phyloP scores from a whole-genome alignment of 1,140 invertebrate genomes.

The Polyergus mexicanus region DNA sequence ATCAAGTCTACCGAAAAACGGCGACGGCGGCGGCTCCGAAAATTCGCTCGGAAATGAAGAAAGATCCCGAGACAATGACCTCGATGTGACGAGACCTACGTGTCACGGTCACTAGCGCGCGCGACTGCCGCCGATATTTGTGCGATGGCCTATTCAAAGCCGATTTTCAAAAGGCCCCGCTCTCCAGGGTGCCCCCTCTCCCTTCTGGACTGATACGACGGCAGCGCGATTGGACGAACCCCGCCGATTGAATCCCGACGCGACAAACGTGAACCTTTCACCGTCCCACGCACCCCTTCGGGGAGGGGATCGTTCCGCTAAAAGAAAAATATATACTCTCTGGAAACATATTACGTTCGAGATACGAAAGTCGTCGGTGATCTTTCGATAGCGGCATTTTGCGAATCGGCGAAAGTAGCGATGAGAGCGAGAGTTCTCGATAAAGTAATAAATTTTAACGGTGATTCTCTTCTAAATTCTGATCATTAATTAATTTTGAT shows the following conservation, averaged over 20 bases:
- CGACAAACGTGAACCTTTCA: constrained; percentile 38
- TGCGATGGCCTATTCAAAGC: constrained; percentile 56
- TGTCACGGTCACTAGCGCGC: constrained; percentile 57
- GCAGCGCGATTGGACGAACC: constrained; percentile 1
- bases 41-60: not conserved
- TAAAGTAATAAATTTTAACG: not conserved
- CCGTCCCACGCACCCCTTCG: constrained; percentile 45
- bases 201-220: constrained; percentile 11
- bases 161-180: constrained; percentile 70
- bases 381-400: not conserved
- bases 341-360: not conserved
- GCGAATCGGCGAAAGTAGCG: not conserved
- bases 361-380: not conserved
- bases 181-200: not conserved
- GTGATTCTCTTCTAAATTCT: not conserved
- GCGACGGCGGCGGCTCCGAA: not conserved
- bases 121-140: constrained; percentile 62
- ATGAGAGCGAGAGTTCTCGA: not conserved
- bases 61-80: not conserved
- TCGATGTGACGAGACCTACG: constrained; percentile 18
- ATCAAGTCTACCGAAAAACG: not conserved
- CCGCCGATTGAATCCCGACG: constrained; percentile 9
- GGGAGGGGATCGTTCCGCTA: not conserved
- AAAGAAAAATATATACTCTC: constrained; percentile 7
- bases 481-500: not conserved